Conservation (phyloP, 2,797 vertebrate genomes). For the Dromococcyx pavoninus region DNA sequence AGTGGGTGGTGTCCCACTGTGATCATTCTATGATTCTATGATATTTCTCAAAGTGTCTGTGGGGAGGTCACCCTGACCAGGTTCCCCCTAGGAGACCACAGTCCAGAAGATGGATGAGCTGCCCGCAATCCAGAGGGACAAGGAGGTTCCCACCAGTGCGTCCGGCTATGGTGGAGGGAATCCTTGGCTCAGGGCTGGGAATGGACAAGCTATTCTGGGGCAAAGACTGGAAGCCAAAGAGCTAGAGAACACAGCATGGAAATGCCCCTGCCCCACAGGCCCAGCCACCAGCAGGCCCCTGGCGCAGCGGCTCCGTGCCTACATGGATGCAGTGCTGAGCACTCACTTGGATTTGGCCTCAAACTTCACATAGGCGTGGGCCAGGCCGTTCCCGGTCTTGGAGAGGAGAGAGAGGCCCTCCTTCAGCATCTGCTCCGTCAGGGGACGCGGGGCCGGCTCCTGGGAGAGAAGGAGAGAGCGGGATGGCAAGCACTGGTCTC, state of each 20-base stretch:
- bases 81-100: background rate
- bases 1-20: no score
- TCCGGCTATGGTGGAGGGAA: background rate
- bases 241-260: background rate
- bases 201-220: background rate
- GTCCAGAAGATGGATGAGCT: background rate
- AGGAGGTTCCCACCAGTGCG: fast-evolving
- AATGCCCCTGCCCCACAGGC: fast-evolving
- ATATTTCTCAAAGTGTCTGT: background rate
- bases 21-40: no score
- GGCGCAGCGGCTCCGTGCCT: fast-evolving
- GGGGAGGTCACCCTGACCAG: background rate
- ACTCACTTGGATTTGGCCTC: slow-evolving; percentile 84
- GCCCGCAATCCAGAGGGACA: background rate
- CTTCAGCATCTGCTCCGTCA: slow-evolving; percentile 80
- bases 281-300: fast-evolving
- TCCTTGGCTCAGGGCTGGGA: background rate
- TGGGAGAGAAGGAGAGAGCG: slow-evolving; percentile 7
- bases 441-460: slow-evolving; percentile 40
- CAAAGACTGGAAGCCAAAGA: background rate
- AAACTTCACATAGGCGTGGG: slow-evolving; percentile 87
- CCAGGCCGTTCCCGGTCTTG: slow-evolving; percentile 85
- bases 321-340: background rate
- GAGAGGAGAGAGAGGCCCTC: slow-evolving; percentile 87
- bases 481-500: background rate